Percentiles rank a stretch among this genome's conserved stretches.
These are phyloP conservation scores for Periphyllus acericola DNA, from an alignment of 2,888 invertebrate species.

Conservation along the genomic window DNA sequence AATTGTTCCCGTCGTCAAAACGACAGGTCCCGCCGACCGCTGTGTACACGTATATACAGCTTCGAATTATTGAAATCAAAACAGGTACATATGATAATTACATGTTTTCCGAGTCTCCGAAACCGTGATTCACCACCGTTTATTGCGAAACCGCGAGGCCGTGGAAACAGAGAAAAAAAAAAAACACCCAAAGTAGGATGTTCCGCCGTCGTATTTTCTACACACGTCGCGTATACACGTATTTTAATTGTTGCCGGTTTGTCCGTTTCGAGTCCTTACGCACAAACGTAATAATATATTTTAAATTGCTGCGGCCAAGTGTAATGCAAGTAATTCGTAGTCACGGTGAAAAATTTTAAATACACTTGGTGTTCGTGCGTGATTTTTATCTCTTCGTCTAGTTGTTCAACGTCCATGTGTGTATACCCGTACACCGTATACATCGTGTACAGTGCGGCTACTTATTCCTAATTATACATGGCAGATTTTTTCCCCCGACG, in stretches of 20 bases:
- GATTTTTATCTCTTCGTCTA: background rate
- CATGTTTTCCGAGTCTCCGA: background rate
- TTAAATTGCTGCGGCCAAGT: background rate
- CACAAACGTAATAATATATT: background rate
- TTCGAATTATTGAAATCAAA: slow-evolving; percentile 5
- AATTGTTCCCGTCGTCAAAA: background rate
- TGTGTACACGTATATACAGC: background rate
- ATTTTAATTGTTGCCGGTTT: too few relatives aligned
- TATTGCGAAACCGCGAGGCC: background rate
- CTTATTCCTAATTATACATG: background rate
- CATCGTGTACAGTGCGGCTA: too few relatives aligned
- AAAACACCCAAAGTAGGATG: too few relatives aligned
- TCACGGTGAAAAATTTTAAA: background rate
- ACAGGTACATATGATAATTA: background rate
- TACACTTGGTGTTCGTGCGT: background rate
- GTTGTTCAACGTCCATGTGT: background rate
- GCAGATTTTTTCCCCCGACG: background rate
- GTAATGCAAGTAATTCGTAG: background rate
- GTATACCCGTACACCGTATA: background rate
- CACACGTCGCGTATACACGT: too few relatives aligned
- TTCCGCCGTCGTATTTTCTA: too few relatives aligned
- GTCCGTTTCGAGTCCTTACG: background rate
- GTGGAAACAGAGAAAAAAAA: background rate
- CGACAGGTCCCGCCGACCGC: too few relatives aligned
- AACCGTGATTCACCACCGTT: background rate